phyloP scores from a whole-genome alignment of 2,888 invertebrate genomes.

The Lathronympha strigana region DNA sequence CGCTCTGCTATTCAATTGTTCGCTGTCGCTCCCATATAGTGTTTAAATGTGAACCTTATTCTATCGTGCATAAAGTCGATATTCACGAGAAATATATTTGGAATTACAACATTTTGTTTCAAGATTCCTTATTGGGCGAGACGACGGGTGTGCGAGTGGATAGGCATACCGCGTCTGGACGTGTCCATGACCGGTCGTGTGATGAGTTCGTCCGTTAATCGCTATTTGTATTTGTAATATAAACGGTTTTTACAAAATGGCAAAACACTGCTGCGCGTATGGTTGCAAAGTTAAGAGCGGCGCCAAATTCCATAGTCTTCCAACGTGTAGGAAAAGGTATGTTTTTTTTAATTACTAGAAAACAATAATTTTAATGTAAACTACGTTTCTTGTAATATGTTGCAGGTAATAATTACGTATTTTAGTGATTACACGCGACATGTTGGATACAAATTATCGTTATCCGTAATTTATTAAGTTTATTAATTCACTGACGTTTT shows the following conservation, averaged over 20 bases:
- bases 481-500: too few species aligned
- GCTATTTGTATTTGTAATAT: neutral
- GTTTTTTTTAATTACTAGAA: neutral
- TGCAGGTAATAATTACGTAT: too few species aligned
- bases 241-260: neutral
- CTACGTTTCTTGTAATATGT: too few species aligned
- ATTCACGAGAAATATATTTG: neutral
- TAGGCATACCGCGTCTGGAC: neutral
- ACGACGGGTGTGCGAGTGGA: neutral
- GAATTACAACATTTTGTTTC: neutral
- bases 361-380: too few species aligned
- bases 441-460: too few species aligned
- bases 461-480: too few species aligned
- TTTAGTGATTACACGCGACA: too few species aligned
- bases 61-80: neutral
- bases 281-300: neutral
- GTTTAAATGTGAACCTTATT: neutral
- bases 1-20: neutral
- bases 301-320: neutral
- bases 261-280: conserved; percentile 1
- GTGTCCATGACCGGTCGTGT: neutral
- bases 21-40: too few species aligned
- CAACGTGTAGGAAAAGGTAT: neutral
- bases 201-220: neutral
- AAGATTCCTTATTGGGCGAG: neutral